Conservation (phyloP, 2,888 invertebrate species). For the Pteria penguin region DNA sequence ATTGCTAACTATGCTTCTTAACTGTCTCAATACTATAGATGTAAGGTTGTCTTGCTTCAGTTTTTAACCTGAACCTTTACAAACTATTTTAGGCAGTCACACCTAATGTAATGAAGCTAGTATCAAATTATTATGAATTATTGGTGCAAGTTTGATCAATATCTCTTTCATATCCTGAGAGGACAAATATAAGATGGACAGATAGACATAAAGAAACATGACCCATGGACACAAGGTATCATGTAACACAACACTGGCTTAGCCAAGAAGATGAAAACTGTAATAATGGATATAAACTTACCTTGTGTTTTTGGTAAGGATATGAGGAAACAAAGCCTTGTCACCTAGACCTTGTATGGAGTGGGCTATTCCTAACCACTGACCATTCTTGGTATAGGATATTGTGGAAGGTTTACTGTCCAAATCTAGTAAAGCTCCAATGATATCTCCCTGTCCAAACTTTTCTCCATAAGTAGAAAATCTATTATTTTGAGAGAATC, state of each 20-base stretch:
- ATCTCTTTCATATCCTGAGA: too few species aligned
- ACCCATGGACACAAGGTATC: neutral
- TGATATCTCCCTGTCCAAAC: slow-evolving; percentile 89
- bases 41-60: too few species aligned
- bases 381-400: slow-evolving; percentile 91
- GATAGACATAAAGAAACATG: too few species aligned
- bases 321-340: slow-evolving; percentile 91
- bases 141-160: too few species aligned
- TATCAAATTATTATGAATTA: too few species aligned
- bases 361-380: slow-evolving; percentile 87
- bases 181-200: too few species aligned
- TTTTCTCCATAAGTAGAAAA: slow-evolving; percentile 89
- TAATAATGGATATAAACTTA: slow-evolving; percentile 34
- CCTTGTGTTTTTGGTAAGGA: slow-evolving; percentile 91
- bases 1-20: too few species aligned
- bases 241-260: neutral
- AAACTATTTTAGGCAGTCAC: too few species aligned
- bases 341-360: slow-evolving; percentile 86
- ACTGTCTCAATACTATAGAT: too few species aligned
- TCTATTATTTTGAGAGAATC: slow-evolving; percentile 87
- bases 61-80: too few species aligned
- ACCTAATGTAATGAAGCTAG: too few species aligned
- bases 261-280: neutral
- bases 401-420: slow-evolving; percentile 87
- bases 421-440: slow-evolving; percentile 87